Base-by-base conservation (phyloP, 2,888 invertebrate species). In the Chydorus sphaericus region DNA sequence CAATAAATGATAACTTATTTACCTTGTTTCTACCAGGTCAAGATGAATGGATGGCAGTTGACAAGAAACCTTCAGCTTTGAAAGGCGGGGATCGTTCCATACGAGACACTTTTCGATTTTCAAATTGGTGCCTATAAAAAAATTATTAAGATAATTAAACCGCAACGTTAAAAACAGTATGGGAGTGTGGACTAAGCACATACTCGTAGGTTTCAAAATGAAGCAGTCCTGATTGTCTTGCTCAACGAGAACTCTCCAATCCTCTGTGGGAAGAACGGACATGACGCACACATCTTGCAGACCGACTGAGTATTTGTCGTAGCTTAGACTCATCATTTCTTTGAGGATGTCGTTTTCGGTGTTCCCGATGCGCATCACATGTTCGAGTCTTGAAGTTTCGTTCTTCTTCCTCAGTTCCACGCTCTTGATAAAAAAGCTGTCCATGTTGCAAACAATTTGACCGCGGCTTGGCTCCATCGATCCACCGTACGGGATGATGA, bases 51-150 rank as follows among this genome's bases (percentile, higher is more conserved):
- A 64, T 2, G 77, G 77, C 54, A 78, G 65, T 49, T 70, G 69
- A 23, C 75, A 80, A 55, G 71, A 73, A 1, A 97, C 70, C 69
- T 85, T 88, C 58, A 85, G 73, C 71, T 88, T 86, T 0, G 97
- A 90, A 66, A 98, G 70, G n/a, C 87, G 74, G 0, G 92, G 86
- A 73, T 98, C 96, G 65, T 93, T 86, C 3, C 79, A 78, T 56
- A 98, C 79, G 52, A 94, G 76, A 66, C 93, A 91, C 65, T 91
- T 84, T 64, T 85, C 82, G 55, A 93, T 79, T 59, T 82, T 77
- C 48, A 97, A 75, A 23, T 58, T 23, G 5, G 62, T 73, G 72
- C 44, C 44, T 44, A 7, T 26, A 18, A 23, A 10, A 23, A 44
- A 44, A 26, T 1, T 26, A 8, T 7, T 23, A 44, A 20, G 11